Evolutionary conservation across 2,113 vertebrate genomes (phyloP), one percentile per base, ranked within the genome.

Genomic region (Boleophthalmus pectinirostris): DNA sequence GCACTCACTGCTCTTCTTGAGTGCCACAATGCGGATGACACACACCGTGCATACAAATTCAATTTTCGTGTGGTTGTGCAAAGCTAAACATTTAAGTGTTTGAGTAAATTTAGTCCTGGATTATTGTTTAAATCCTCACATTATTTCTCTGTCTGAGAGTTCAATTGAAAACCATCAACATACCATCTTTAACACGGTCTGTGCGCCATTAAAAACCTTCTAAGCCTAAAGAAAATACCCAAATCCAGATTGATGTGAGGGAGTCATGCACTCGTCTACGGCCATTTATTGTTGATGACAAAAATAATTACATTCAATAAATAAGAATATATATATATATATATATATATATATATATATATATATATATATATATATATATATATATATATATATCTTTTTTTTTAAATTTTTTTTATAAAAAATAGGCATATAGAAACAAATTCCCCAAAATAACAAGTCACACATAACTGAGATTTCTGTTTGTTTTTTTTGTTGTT

Each of bases 61-160:
- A 46, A 66, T 66, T 47, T 66, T 25, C 65, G 11, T 66, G 64
- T 66, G 64, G 64, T 66, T 66, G 15, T 12, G 38, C 64, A 23
- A 66, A 66, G 33, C 64, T 43, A 66, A 66, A 24, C 43, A 45
- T 38, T 21, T 10, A 64, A 24, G 35, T 47, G 38, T 66, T 24
- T 47, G 15, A 46, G 35, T 13, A 45, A 57, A 64, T 68, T 47
- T 35, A 45, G 8, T 8, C 0, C n/a, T 51, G 13, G 45, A 78
- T 73, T 58, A 65, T 23, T 18, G 21, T 16, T 29, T 60, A 72
- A 70, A 35, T 73, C 38, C 15, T 11, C 49, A 57, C 24, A 13
- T 29, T 46, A n/a, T 73, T 3, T 25, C 23, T 24, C 24, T 66
- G 11, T 38, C n/a, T 66, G 14, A 35, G 13, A 33, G 35, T 66